Percentiles rank a stretch among this genome's conserved stretches.
phyloP scores from a whole-genome alignment of 2,888 invertebrate species.

The Eilema griseolum region DNA sequence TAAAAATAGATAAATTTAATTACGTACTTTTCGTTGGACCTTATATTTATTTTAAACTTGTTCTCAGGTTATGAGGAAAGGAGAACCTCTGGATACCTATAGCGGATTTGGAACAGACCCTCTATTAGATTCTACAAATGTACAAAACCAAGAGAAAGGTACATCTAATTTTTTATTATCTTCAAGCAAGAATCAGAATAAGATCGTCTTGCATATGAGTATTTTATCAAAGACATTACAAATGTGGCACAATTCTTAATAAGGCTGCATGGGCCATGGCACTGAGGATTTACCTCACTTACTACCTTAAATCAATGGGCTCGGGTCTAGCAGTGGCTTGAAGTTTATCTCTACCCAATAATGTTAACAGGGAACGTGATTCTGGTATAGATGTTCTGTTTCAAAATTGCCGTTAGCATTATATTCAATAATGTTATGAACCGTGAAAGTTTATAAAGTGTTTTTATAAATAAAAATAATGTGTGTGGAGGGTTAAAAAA shows the following conservation, averaged over 20 bases:
- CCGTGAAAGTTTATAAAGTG: too few species aligned
- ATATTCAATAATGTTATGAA: too few species aligned
- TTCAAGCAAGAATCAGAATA: background rate
- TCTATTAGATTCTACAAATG: background rate
- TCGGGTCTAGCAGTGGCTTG: background rate
- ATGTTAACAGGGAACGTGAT: too few species aligned
- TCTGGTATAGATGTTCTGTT: too few species aligned
- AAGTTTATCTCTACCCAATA: background rate
- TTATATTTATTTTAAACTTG: background rate
- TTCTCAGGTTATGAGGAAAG: conserved; percentile 6
- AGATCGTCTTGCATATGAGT: background rate
- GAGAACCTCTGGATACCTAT: background rate
- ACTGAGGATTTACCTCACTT: too few species aligned
- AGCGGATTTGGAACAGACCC: background rate
- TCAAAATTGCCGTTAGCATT: too few species aligned
- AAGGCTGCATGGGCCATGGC: too few species aligned
- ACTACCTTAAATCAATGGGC: too few species aligned
- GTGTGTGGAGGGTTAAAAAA: too few species aligned
- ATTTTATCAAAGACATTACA: background rate
- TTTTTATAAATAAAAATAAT: too few species aligned
- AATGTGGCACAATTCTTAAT: background rate
- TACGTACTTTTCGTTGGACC: background rate
- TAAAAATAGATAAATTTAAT: too few species aligned
- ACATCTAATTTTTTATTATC: background rate
- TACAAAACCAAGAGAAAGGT: conserved; percentile 10